phyloP scores from a whole-genome alignment of 2,113 vertebrate genomes.

The Podarcis raffonei region DNA sequence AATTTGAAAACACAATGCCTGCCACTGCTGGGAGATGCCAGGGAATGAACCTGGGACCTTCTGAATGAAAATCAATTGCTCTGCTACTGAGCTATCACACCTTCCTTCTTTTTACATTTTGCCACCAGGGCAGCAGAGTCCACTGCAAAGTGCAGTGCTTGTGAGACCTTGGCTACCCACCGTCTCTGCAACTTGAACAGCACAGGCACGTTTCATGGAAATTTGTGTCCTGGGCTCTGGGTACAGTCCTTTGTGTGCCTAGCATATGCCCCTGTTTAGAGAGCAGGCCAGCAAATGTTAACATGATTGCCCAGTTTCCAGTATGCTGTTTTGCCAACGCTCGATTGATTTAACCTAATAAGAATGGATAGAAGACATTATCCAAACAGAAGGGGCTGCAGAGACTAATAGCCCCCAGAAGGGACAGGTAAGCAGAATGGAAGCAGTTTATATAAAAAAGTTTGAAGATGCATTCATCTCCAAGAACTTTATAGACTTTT shows the following conservation, averaged over 20 bases:
- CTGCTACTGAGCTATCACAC: no score
- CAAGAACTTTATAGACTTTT: background rate
- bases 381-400: constrained; percentile 29
- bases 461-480: constrained; percentile 4
- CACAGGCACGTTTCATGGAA: background rate
- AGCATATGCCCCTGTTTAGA: constrained; percentile 11
- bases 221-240: background rate
- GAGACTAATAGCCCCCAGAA: constrained; percentile 49
- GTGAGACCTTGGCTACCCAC: background rate
- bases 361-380: constrained; percentile 57
- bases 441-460: constrained; percentile 14
- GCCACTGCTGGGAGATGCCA: no score
- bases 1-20: no score
- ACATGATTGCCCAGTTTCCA: background rate
- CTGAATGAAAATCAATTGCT: no score
- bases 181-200: background rate
- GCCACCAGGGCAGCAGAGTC: no score
- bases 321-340: constrained; percentile 6
- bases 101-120: no score
- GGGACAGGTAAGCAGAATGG: constrained; percentile 62
- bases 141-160: no score
- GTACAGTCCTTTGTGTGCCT: background rate
- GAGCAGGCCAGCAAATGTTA: background rate
- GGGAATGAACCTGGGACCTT: no score
- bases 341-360: constrained; percentile 53